These are phyloP conservation scores for Argopecten irradians DNA, from an alignment of 1,140 invertebrate species.

Conservation along the genomic window DNA sequence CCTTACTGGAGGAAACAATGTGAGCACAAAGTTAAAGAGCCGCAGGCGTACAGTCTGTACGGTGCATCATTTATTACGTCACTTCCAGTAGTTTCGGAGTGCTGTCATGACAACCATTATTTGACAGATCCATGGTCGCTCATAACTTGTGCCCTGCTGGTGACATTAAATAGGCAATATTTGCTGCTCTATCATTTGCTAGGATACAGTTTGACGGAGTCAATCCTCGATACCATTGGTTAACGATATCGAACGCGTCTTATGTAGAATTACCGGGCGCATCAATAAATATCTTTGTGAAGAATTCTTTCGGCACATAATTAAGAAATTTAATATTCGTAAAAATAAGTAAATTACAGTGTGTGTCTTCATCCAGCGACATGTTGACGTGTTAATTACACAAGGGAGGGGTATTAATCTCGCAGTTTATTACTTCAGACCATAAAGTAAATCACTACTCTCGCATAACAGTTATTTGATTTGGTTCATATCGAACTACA, in stretches of 20 bases:
- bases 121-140: background rate
- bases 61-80: no score
- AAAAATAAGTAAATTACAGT: slow-evolving; percentile 19
- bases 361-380: background rate
- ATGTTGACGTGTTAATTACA: background rate
- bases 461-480: background rate
- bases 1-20: no score
- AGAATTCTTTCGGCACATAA: slow-evolving; percentile 7
- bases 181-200: background rate
- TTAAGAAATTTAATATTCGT: slow-evolving; percentile 19
- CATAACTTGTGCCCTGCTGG: background rate
- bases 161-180: no score
- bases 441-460: background rate
- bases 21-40: no score
- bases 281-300: background rate
- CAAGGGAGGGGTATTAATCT: background rate
- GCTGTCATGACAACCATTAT: background rate
- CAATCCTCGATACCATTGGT: no score
- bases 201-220: no score
- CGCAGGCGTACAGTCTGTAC: no score
- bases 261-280: background rate
- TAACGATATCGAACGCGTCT: no score
- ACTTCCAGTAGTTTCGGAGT: no score
- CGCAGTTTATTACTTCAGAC: background rate
- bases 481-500: slow-evolving; percentile 9